Percentiles rank a stretch among this genome's conserved stretches.
Evolutionary conservation across 2,888 invertebrate genomes (phyloP).

Genomic region (Leptothorax acervorum): DNA sequence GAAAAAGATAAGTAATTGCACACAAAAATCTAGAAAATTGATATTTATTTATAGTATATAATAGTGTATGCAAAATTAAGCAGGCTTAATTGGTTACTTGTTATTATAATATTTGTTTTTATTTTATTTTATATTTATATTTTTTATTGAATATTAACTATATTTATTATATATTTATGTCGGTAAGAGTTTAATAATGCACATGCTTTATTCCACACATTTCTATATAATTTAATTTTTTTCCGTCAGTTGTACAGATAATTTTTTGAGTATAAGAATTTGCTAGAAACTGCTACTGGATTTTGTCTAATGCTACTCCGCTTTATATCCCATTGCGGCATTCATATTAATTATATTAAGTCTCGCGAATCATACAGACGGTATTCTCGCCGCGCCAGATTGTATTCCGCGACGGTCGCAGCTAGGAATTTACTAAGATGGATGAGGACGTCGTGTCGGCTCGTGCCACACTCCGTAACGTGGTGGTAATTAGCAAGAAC

Average conservation of each 20-base stretch:
- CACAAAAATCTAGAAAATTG: neutral
- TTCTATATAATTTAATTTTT: neutral
- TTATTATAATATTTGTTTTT: neutral
- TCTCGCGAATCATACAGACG: constrained; percentile 59
- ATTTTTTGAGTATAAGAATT: neutral
- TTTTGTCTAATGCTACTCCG: constrained; percentile 54
- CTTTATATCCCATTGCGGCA: constrained; percentile 76
- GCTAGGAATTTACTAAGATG: constrained; percentile 59
- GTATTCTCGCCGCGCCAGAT: constrained; percentile 30
- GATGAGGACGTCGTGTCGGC: constrained; percentile 54
- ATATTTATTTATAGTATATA: neutral
- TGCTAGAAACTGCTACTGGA: neutral
- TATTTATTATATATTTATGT: neutral
- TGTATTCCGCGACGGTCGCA: constrained; percentile 50
- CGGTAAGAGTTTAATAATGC: neutral
- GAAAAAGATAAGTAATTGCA: neutral
- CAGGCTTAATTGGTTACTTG: neutral
- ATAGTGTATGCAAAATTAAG: neutral
- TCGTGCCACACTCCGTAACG: constrained; percentile 43
- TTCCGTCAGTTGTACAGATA: neutral
- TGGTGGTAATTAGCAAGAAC: constrained; percentile 49
- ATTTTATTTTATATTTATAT: neutral
- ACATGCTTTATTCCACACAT: neutral
- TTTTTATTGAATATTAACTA: neutral
- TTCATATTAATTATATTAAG: constrained; percentile 77